A percentile compares a stretch with the other conserved stretches of the same genome.
These are phyloP conservation scores for Steatornis caripensis DNA, from an alignment of 2,113 vertebrate genomes.

Conservation along the genomic window DNA sequence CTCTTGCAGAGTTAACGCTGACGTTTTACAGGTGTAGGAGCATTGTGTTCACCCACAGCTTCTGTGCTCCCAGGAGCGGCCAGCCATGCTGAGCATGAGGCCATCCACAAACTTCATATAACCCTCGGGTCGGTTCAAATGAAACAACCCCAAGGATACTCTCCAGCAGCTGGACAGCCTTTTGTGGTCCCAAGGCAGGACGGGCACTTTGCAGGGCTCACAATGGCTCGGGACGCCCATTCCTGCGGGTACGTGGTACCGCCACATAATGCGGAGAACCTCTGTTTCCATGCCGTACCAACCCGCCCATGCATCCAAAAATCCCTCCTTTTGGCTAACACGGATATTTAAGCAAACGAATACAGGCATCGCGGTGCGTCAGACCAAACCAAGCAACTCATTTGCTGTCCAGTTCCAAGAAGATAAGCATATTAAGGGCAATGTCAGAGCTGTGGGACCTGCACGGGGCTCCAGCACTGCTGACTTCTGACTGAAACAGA, in stretches of 20 bases:
- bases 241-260: accelerated
- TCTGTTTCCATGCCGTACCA: background rate
- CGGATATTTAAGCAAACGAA: accelerated
- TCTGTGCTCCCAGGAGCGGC: background rate
- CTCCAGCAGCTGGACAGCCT: background rate
- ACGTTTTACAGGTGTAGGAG: background rate
- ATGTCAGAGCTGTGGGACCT: accelerated
- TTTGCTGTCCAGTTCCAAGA: background rate
- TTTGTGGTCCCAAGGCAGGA: background rate
- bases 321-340: background rate
- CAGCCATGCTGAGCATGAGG: background rate
- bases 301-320: accelerated
- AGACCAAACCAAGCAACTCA: background rate
- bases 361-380: accelerated
- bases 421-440: accelerated
- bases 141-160: background rate
- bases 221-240: background rate
- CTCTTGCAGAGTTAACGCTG: background rate
- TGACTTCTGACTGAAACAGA: background rate
- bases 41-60: background rate
- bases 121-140: accelerated
- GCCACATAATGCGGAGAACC: accelerated
- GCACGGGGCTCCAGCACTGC: background rate
- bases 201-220: background rate
- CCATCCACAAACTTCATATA: background rate